Evolutionary conservation across 2,797 vertebrate species (phyloP).

Genomic region (Schizothorax lantsangensis): DNA sequence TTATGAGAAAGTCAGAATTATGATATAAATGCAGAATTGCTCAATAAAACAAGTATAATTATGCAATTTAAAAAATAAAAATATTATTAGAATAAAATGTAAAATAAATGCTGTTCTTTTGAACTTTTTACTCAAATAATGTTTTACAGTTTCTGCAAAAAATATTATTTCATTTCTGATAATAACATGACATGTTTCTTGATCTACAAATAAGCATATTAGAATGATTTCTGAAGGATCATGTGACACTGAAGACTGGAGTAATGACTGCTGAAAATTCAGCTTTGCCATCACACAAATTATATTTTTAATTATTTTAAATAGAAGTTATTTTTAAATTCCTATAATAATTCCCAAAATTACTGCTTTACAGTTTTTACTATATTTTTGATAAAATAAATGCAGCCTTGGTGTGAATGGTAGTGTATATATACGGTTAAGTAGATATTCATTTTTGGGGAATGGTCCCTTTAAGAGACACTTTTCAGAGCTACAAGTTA

Average conservation of each 20-base stretch:
- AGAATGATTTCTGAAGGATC: neutral
- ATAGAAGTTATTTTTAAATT: too few species aligned
- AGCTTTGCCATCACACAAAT: neutral
- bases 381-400: neutral
- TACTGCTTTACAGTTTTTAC: neutral
- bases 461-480: neutral
- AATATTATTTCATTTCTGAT: too few species aligned
- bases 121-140: too few species aligned
- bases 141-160: too few species aligned
- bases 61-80: too few species aligned
- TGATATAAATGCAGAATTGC: too few species aligned
- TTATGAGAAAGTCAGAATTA: neutral
- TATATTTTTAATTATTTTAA: neutral
- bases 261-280: neutral
- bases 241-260: neutral
- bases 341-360: neutral
- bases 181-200: too few species aligned
- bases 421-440: neutral
- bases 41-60: neutral
- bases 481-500: constrained; percentile 60
- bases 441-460: neutral
- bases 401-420: neutral
- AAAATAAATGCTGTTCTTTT: too few species aligned
- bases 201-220: too few species aligned
- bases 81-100: too few species aligned